Evolutionary conservation across 2,113 vertebrate genomes (phyloP).

Genomic region (Eubucco bourcierii): DNA sequence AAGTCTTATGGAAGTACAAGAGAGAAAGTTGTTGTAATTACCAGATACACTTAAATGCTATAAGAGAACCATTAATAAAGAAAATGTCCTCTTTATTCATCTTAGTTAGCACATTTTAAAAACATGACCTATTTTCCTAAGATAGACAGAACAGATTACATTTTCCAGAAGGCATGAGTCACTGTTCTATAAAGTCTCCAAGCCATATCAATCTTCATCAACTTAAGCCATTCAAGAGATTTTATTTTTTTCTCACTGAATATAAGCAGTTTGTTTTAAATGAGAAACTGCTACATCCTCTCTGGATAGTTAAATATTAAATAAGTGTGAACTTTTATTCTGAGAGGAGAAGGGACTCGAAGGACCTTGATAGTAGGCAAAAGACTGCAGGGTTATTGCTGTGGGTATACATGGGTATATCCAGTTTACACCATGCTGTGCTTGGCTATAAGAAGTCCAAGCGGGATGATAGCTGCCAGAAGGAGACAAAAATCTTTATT

Average conservation of each 20-base stretch:
- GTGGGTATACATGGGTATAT: background rate
- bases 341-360: background rate
- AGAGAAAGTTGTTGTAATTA: background rate
- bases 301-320: constrained; percentile 50
- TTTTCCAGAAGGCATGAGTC: constrained; percentile 70
- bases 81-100: constrained; percentile 43
- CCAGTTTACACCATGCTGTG: background rate
- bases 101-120: constrained; percentile 63
- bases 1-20: background rate
- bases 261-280: constrained; percentile 59
- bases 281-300: constrained; percentile 35
- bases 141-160: constrained; percentile 60
- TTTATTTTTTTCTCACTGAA: constrained; percentile 64
- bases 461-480: background rate
- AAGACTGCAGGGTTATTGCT: background rate
- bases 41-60: constrained; percentile 8
- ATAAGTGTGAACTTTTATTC: constrained; percentile 46
- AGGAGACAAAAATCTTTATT: constrained; percentile 6
- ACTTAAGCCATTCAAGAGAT: constrained; percentile 49
- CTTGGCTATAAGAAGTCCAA: background rate
- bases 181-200: constrained; percentile 59
- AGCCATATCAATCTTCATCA: constrained; percentile 69
- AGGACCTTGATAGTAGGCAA: constrained; percentile 32
- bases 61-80: constrained; percentile 42
- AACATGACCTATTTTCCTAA: constrained; percentile 68